Evolutionary conservation across 2,113 vertebrate genomes (phyloP), one percentile per base, ranked within the genome.

Genomic region (Pseudopodoces humilis): DNA sequence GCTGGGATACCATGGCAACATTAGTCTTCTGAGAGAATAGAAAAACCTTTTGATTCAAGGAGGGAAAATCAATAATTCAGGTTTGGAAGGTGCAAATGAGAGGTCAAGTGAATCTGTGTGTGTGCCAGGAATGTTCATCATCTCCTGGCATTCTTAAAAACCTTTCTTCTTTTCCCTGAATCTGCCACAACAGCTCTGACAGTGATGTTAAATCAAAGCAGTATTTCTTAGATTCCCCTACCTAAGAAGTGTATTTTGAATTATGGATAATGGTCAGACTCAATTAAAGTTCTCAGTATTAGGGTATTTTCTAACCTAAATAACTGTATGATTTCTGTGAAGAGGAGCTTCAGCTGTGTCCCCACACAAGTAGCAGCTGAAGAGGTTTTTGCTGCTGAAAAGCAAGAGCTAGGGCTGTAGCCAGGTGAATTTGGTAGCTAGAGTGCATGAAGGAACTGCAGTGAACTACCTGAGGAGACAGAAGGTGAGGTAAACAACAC

Each of bases 241-340:
- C 31, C 12, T 58, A 33, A 43, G 37, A 83, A 63, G 7, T 5
- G 14, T 55, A 30, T 83, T 64, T 77, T 1, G 4, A 37, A 92
- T 30, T 22, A 41, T 1, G 2, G 18, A 24, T 60, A 69, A 41
- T 1, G 1, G 22, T 23, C 10, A 6, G 15, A 46, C 5, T 74
- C 35, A 35, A 18, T 46, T 14, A 46, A 46, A 68, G 3, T 30
- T 43, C 31, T 37, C 35, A 49, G 5, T 35, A 23, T 19, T 17
- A 27, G n/a, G 15, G 30, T 58, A 13, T 60, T 89, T 79, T 65
- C 11, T 46, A 55, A 22, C 25, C 9, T 33, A 43, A 83, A 60
- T 50, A 17, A 33, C 47, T 58, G 28, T 22, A 5, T 25, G 43
- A 31, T 63, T 63, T 63, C 64, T 13, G 2, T 56, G 50, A 79